phyloP scores from a whole-genome alignment of 2,797 vertebrate species.

The Gambelia wislizenii region DNA sequence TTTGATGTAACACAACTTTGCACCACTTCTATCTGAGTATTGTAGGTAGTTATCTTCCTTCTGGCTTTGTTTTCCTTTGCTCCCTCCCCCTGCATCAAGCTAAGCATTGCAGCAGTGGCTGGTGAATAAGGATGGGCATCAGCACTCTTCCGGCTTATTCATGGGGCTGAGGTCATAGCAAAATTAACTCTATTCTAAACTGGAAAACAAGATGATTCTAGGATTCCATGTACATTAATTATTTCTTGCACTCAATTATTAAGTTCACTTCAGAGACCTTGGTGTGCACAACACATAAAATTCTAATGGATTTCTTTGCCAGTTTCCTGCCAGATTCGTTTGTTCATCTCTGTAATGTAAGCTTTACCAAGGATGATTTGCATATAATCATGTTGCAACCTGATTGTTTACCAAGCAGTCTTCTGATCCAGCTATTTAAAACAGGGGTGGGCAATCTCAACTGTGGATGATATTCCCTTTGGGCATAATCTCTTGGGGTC shows the following conservation, averaged over 20 bases:
- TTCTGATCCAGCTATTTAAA: neutral
- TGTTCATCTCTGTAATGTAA: slow-evolving; percentile 20
- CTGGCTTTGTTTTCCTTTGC: neutral
- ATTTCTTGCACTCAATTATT: slow-evolving; percentile 1
- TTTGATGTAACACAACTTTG: neutral
- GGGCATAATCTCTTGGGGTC: neutral
- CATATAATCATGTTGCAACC: neutral
- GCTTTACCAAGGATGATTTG: slow-evolving; percentile 16
- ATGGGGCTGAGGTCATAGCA: neutral
- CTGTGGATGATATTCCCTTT: neutral
- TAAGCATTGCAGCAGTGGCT: neutral
- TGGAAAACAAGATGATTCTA: slow-evolving; percentile 11
- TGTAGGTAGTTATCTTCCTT: neutral
- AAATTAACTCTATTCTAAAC: slow-evolving; percentile 31
- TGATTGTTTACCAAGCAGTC: neutral
- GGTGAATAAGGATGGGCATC: neutral
- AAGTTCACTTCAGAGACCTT: neutral
- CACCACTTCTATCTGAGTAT: neutral
- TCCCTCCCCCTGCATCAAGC: neutral
- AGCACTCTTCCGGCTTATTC: neutral
- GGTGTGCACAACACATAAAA: neutral
- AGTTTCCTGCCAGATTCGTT: neutral
- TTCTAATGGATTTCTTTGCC: slow-evolving; percentile 12
- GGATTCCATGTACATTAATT: slow-evolving; percentile 12
- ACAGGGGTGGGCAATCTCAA: neutral